Evolutionary conservation across 92 coral and sea anemone species (phyloP).

Genomic region (Galaxea fascicularis): DNA sequence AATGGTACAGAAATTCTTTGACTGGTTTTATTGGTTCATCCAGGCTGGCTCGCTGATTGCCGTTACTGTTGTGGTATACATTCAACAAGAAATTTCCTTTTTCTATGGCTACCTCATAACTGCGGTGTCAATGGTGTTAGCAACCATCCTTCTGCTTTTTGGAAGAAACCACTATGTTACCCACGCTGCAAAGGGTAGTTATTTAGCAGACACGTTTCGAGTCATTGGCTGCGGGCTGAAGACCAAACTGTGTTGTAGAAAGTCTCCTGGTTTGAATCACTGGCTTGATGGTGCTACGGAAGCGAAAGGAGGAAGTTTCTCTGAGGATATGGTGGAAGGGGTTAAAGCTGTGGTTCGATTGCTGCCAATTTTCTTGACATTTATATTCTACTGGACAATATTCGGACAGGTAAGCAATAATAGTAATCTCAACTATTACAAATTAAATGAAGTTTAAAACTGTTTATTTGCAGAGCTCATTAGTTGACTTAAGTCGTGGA

Average conservation of each 20-base stretch:
- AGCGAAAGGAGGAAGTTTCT: constrained; percentile 75
- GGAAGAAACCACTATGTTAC: constrained; percentile 71
- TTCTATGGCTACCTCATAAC: constrained; percentile 85
- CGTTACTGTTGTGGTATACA: constrained; percentile 79
- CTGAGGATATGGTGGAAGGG: constrained; percentile 82
- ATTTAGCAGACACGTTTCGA: constrained; percentile 70
- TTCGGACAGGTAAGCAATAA: constrained; percentile 77
- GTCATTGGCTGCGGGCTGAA: constrained; percentile 56
- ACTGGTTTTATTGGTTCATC: constrained; percentile 99
- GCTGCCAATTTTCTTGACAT: constrained; percentile 84
- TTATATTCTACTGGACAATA: constrained; percentile 85
- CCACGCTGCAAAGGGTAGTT: constrained; percentile 81
- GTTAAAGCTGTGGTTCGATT: constrained; percentile 82
- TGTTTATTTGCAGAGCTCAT: too few relatives aligned
- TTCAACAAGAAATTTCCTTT: constrained; percentile 83
- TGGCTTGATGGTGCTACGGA: constrained; percentile 91
- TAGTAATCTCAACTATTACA: background rate
- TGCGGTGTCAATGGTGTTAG: constrained; percentile 70
- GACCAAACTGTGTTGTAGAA: constrained; percentile 7
- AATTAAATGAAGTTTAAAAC: too few relatives aligned
- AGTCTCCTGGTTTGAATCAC: background rate
- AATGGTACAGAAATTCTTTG: constrained; percentile 87
- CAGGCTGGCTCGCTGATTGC: constrained; percentile 89
- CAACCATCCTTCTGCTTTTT: constrained; percentile 65
- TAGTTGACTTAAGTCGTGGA: too few relatives aligned